Conservation (phyloP, 2,888 invertebrate species). For the Trichopria drosophilae region DNA sequence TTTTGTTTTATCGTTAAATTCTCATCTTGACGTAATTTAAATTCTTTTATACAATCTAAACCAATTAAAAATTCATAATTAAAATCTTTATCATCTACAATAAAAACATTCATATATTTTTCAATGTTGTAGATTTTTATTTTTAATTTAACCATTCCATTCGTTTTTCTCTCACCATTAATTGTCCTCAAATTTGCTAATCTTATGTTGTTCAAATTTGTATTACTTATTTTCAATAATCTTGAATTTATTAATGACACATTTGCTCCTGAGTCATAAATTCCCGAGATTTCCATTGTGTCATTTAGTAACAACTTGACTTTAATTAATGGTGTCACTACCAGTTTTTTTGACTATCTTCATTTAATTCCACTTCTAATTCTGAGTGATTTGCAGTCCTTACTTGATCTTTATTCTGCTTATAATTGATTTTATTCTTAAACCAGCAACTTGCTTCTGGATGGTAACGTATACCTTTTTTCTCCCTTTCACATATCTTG, state of each 20-base stretch:
- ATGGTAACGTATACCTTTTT: slow-evolving; percentile 23
- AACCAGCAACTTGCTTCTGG: slow-evolving; percentile 28
- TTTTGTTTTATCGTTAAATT: slow-evolving; percentile 5
- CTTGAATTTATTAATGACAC: slow-evolving; percentile 25
- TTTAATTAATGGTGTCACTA: slow-evolving; percentile 24
- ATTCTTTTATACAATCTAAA: slow-evolving; percentile 13
- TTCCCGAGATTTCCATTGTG: slow-evolving; percentile 3
- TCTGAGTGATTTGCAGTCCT: too few relatives aligned
- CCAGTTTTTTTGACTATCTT: slow-evolving; percentile 4
- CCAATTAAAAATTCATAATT: too few relatives aligned
- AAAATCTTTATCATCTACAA: slow-evolving; percentile 29
- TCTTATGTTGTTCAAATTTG: neutral
- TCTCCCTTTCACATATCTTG: slow-evolving; percentile 15
- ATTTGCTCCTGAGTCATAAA: slow-evolving; percentile 28
- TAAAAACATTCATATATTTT: slow-evolving; percentile 31
- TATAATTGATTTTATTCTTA: slow-evolving; percentile 15
- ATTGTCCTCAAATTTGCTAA: neutral
- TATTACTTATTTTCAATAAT: slow-evolving; percentile 2
- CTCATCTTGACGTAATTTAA: slow-evolving; percentile 12
- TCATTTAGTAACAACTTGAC: slow-evolving; percentile 20
- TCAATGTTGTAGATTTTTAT: slow-evolving; percentile 22
- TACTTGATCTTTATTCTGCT: slow-evolving; percentile 1
- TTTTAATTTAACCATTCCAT: neutral
- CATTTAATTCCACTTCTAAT: too few relatives aligned
- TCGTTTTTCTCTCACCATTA: neutral